Evolutionary conservation across 2,888 invertebrate genomes (phyloP).

Genomic region (Agrypnus murinus): DNA sequence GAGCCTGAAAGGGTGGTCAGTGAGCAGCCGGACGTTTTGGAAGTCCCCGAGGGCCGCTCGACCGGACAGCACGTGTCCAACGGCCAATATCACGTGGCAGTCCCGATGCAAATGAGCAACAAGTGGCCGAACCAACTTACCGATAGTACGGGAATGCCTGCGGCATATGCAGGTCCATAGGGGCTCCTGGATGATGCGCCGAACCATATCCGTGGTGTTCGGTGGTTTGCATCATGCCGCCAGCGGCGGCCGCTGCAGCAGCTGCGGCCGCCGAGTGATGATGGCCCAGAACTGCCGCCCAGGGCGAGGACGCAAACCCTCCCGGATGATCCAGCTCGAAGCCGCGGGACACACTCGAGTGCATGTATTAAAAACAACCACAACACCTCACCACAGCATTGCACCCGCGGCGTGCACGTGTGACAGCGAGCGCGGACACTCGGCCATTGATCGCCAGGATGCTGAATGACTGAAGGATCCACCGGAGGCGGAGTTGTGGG

Average conservation of each 20-base stretch:
- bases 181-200: constrained; percentile 74
- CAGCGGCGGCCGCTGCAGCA: constrained; percentile 69
- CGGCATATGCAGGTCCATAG: constrained; percentile 94
- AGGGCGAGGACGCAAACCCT: constrained; percentile 82
- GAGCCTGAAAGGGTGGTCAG: not conserved
- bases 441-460: constrained; percentile 77
- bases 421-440: constrained; percentile 76
- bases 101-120: constrained; percentile 69
- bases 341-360: constrained; percentile 67
- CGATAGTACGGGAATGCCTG: constrained; percentile 94
- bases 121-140: constrained; percentile 73
- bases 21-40: constrained; percentile 9
- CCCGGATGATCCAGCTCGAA: constrained; percentile 85
- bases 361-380: constrained; percentile 60
- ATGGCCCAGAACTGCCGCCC: constrained; percentile 83
- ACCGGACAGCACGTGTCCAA: constrained; percentile 67
- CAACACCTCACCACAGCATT: constrained; percentile 57
- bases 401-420: constrained; percentile 71
- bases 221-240: constrained; percentile 71
- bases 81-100: constrained; percentile 67
- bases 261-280: constrained; percentile 70
- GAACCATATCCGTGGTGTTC: constrained; percentile 75
- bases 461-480: constrained; percentile 69
- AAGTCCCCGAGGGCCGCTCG: constrained; percentile 30
- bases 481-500: constrained; percentile 72